Base-by-base conservation (phyloP, 2,888 invertebrate genomes). In the Spatulosminthurus flaviceps region DNA sequence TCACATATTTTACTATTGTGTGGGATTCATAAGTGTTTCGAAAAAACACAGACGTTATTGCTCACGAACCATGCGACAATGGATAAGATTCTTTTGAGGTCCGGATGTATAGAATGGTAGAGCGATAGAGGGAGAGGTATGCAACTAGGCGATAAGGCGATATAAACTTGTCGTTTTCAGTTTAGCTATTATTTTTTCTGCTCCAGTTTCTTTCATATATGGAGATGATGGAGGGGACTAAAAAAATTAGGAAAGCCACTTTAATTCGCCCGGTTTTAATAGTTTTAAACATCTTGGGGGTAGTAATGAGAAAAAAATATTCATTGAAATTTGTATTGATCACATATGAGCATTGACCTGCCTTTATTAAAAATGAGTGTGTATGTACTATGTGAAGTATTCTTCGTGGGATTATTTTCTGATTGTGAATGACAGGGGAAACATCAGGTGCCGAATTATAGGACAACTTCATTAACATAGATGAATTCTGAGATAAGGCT, bases 381-480 rank as follows among this genome's bases (percentile, higher is more conserved):
- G 64, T n/a, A 16, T 16, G 16, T 51, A 51, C 51, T 19, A 5
- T 51, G n/a, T 9, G 7, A 41, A 7, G 7, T n/a, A 51, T 51
- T 51, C 19, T 51, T 51, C n/a, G 51, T 51, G 51, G 51, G 51
- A 51, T n/a, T 51, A n/a, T 51, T 64, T 64, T 64, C 19, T 64
- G 64, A 60, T 70, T 74, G 34, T 5, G 29, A 74, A 22, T 74
- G 74, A 74, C 74, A 74, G 28, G 51, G 26, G 72, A 73, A 73
- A 60, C 70, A 29, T 51, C 41, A 61, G 74, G 75, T 75, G 69
- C 75, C 75, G 75, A 79, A 79, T 79, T 75, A 75, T 75, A 51
- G 79, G 75, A 75, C 75, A 75, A 79, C 75, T 79, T 79, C 75
- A 79, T 79, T 79, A 75, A 75, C 75, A 79, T 79, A 72, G 75